Evolutionary conservation across 2,113 vertebrate genomes (phyloP), one percentile per base, ranked within the genome.

Genomic region (Gasterosteus aculeatus): DNA sequence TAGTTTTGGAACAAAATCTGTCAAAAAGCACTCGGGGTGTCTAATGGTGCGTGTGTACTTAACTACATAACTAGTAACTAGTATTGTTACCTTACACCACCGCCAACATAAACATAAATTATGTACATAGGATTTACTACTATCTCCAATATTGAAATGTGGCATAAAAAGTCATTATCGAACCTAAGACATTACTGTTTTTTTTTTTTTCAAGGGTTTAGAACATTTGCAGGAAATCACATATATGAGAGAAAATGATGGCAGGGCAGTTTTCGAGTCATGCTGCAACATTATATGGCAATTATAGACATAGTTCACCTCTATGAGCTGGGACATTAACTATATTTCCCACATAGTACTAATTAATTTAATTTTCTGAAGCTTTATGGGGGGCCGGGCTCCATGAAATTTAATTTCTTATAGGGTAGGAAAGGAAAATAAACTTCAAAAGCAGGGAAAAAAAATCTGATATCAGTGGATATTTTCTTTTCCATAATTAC

Each of bases 281-380:
- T 87, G 85, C 88, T 87, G 86, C 87, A 81, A 82, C 85, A 91
- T 92, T 81, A 88, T 87, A 80, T 80, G 77, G 82, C 85, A 91
- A 92, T 93, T 91, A 92, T 80, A 91, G 92, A 86, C 67, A 79
- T 75, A 85, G 85, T 86, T 91, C 90, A 90, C 91, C 88, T 89
- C 91, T 87, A 72, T 83, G 86, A 87, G 83, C 83, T 89, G 72
- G 65, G 68, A 70, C 72, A 82, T 90, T 83, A 90, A 91, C 82
- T 83, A 33, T 84, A 88, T 89, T 91, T 90, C 79, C 86, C 77
- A 78, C 74, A 85, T 44, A 86, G 77, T 29, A 62, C 83, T 86
- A 83, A 91, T 91, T 91, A 81, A 91, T 92, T 91, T 79, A 65
- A 86, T 88, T 87, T 91, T 85, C 75, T 56, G 62, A 71, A 61